Evolutionary conservation across 2,888 invertebrate genomes (phyloP).

Genomic region (Habroteleia sp.): DNA sequence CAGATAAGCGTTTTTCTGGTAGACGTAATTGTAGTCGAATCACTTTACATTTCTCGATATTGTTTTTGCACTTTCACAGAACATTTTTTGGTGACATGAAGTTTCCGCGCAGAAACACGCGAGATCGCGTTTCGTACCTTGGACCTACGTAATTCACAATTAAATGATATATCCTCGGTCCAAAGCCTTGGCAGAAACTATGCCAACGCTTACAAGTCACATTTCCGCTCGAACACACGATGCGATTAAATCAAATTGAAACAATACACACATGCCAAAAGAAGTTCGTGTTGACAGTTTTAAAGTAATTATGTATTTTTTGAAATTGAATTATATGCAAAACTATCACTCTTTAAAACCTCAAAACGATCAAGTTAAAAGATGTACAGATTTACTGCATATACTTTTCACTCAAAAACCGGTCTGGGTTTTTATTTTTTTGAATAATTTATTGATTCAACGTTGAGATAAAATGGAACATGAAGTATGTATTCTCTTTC

Average conservation of each 20-base stretch:
- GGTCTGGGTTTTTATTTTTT: too few relatives aligned
- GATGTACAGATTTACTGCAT: too few relatives aligned
- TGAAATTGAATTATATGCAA: conserved; percentile 31
- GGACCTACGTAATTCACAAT: conserved; percentile 64
- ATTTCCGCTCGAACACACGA: neutral
- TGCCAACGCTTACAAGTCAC: conserved; percentile 32
- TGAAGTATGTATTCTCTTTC: too few relatives aligned
- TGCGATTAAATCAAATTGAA: conserved; percentile 59
- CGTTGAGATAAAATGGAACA: too few relatives aligned
- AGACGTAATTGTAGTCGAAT: conserved; percentile 45
- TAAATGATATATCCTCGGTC: conserved; percentile 65
- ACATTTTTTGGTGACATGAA: conserved; percentile 64
- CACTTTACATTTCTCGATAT: conserved; percentile 44
- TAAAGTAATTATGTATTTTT: conserved; percentile 23
- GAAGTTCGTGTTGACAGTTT: conserved; percentile 41
- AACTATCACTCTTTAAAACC: too few relatives aligned
- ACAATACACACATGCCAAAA: conserved; percentile 21
- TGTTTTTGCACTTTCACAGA: conserved; percentile 58
- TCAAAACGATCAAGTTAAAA: too few relatives aligned
- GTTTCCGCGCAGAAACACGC: conserved; percentile 64
- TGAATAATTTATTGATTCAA: too few relatives aligned
- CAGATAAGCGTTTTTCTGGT: conserved; percentile 53
- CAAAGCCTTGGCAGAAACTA: conserved; percentile 61
- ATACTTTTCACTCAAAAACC: too few relatives aligned
- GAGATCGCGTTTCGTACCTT: conserved; percentile 66